Base-by-base conservation (phyloP, 2,888 invertebrate species). In the Drosophila buzzatii region DNA sequence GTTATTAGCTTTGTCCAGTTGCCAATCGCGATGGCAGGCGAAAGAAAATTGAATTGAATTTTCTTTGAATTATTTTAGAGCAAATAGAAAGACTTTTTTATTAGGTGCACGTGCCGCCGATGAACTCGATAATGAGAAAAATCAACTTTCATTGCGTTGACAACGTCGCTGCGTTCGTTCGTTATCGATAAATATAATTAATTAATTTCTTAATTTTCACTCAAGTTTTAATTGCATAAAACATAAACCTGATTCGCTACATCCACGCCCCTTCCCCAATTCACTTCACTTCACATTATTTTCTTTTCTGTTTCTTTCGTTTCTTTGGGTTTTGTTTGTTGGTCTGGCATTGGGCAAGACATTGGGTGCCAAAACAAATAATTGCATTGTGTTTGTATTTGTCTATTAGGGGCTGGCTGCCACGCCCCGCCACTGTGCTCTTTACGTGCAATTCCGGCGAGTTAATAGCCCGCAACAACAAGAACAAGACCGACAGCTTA, bases 301-400 rank as follows among this genome's bases (percentile, higher is more conserved):
- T 45, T 57, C 12, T 8, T 35, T 20, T 16, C 31, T 5, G 9
- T 42, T 44, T 5, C 12, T 10, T 47, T 27, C 27, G 2, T 31
- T 47, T 47, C 31, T 49, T 10, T 33, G n/a, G 49, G 2, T 49
- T 31, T 33, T 49, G 49, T 33, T 49, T 51, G 18, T 49, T 49
- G 62, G 59, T 42, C 68, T 20, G 31, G 18, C 53, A 27, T 9
- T 45, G 42, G 51, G 57, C 3, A 7, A 6, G 6, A 18, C 57
- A 58, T 67, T 45, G 49, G 51, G 59, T 39, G 42, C 16, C 59
- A 64, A 69, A 65, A 81, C 79, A 83, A 85, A 83, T 83, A 85
- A 83, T 85, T 85, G 85, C 81, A 85, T 68, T 63, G 73, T 81
- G 76, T 85, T 81, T 82, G 81, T 82, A 79, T 78, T 82, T 76